Evolutionary conservation across 2,888 invertebrate species (phyloP).

Genomic region (Imbricaverruca yamaguchii): DNA sequence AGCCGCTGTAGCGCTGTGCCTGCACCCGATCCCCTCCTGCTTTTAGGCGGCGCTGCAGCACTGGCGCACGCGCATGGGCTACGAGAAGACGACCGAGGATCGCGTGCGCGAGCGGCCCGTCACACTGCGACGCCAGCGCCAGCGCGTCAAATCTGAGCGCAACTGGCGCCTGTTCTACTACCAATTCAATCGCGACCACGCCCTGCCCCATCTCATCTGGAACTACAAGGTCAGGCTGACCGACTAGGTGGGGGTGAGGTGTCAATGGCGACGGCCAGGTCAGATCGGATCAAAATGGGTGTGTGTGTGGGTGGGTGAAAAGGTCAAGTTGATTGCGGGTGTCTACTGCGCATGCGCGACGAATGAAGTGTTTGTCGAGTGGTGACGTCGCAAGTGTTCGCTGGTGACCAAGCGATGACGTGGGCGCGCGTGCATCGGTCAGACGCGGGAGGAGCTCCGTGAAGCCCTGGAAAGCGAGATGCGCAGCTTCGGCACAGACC

Average conservation of each 20-base stretch:
- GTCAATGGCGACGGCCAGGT: too few relatives aligned
- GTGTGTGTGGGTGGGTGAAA: too few relatives aligned
- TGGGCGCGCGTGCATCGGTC: slow-evolving; percentile 23
- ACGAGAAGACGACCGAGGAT: slow-evolving; percentile 45
- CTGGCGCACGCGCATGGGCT: slow-evolving; percentile 58
- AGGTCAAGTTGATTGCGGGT: too few relatives aligned
- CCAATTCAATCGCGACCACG: slow-evolving; percentile 86
- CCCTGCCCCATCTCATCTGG: slow-evolving; percentile 95
- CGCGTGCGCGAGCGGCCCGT: slow-evolving; percentile 72
- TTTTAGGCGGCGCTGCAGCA: slow-evolving; percentile 56
- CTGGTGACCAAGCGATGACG: too few relatives aligned
- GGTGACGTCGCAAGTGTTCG: too few relatives aligned
- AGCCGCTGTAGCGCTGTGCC: too few relatives aligned
- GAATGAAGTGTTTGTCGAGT: too few relatives aligned
- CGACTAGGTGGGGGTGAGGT: neutral
- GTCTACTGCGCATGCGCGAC: too few relatives aligned
- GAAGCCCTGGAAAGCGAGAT: slow-evolving; percentile 89
- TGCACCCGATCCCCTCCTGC: too few relatives aligned
- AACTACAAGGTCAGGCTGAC: slow-evolving; percentile 71
- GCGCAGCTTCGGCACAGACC: slow-evolving; percentile 77
- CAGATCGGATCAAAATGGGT: too few relatives aligned
- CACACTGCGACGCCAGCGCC: slow-evolving; percentile 79
- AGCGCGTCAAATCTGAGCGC: slow-evolving; percentile 73
- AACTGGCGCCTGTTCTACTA: slow-evolving; percentile 94
- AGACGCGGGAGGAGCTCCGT: slow-evolving; percentile 91